Conservation (phyloP, 2,113 vertebrate genomes). For the Hiodon tergisus region DNA sequence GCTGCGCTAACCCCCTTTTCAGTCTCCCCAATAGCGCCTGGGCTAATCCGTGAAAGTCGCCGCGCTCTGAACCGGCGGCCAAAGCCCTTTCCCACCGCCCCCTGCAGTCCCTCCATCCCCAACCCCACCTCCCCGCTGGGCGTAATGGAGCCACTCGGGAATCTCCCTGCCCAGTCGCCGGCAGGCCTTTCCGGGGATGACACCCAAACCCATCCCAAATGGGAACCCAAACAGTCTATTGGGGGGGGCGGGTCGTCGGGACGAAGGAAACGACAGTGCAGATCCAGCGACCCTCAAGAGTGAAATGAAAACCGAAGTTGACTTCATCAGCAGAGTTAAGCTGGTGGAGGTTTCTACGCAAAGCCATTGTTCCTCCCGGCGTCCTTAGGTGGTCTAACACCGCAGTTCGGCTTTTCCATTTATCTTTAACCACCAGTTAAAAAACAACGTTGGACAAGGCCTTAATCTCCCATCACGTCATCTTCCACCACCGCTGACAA, state of each 20-base stretch:
- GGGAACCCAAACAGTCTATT: too few species aligned
- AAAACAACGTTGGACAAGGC: neutral
- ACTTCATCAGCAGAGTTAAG: too few species aligned
- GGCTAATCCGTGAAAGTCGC: slow-evolving; percentile 99
- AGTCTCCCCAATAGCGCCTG: slow-evolving; percentile 91
- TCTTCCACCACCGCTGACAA: slow-evolving; percentile 41
- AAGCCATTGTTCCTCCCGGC: slow-evolving; percentile 31
- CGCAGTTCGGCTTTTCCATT: neutral
- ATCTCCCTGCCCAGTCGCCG: slow-evolving; percentile 19
- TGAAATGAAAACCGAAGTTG: too few species aligned
- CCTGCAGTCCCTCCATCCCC: too few species aligned
- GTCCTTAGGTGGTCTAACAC: slow-evolving; percentile 16
- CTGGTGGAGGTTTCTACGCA: neutral
- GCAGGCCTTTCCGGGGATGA: too few species aligned
- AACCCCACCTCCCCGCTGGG: slow-evolving; percentile 91
- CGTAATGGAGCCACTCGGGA: slow-evolving; percentile 39
- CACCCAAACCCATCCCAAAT: too few species aligned
- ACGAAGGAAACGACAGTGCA: too few species aligned
- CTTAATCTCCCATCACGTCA: neutral
- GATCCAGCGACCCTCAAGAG: too few species aligned
- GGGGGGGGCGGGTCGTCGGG: too few species aligned
- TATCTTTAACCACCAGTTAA: neutral
- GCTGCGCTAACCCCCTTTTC: slow-evolving; percentile 90
- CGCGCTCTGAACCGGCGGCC: slow-evolving; percentile 91
- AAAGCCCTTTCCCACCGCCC: slow-evolving; percentile 85